Conservation (phyloP, 2,888 invertebrate species). For the Plagodis pulveraria region DNA sequence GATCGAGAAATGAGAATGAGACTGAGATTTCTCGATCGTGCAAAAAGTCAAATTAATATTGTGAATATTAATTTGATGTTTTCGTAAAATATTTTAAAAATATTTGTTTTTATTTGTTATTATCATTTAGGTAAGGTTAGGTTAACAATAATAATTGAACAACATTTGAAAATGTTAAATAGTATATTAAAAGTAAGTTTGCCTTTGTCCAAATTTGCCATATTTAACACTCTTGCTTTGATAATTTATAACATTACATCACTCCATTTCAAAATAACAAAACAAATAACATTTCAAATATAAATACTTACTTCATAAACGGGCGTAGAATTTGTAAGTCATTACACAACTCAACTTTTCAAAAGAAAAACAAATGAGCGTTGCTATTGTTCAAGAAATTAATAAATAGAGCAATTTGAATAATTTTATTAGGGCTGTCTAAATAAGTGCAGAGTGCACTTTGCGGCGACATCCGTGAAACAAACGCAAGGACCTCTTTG, state of each 20-base stretch:
- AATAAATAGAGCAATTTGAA: conserved; percentile 59
- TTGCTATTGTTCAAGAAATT: conserved; percentile 34
- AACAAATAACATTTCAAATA: neutral
- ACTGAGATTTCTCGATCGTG: too few relatives aligned
- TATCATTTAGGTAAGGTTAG: too few relatives aligned
- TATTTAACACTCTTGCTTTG: too few relatives aligned
- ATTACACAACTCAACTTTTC: conserved; percentile 10
- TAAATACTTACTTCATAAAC: neutral
- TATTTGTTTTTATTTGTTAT: too few relatives aligned
- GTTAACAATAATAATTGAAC: too few relatives aligned
- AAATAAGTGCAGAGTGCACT: conserved; percentile 57
- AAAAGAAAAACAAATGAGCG: conserved; percentile 19
- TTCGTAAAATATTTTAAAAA: too few relatives aligned
- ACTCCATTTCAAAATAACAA: neutral
- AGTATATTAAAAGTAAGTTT: too few relatives aligned
- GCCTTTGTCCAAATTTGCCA: too few relatives aligned
- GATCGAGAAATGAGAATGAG: too few relatives aligned
- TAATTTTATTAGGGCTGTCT: conserved; percentile 63
- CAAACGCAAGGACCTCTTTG: conserved; percentile 58
- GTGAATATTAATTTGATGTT: too few relatives aligned
- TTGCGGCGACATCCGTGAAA: conserved; percentile 34
- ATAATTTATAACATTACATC: neutral
- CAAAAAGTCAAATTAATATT: too few relatives aligned
- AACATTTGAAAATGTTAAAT: too few relatives aligned
- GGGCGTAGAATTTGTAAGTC: conserved; percentile 7